Evolutionary conservation across 2,113 vertebrate genomes (phyloP).

Genomic region (Prietella phreatophila): DNA sequence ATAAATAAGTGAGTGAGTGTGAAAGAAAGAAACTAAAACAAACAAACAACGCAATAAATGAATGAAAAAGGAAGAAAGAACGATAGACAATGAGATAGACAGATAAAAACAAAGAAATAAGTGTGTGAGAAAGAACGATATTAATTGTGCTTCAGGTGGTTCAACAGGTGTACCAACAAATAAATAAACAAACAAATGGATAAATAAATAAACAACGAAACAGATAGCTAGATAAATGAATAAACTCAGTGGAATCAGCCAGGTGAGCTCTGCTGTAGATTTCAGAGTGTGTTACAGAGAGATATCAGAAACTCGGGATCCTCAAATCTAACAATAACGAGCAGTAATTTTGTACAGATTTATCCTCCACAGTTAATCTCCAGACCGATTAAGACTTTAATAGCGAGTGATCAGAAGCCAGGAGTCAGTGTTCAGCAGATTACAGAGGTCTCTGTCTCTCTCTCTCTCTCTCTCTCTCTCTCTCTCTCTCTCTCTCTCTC

Average conservation of each 20-base stretch:
- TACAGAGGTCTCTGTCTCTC: neutral
- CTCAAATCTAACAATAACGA: neutral
- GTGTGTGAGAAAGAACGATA: neutral
- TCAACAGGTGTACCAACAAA: no score
- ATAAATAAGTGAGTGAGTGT: no score
- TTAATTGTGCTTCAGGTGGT: no score
- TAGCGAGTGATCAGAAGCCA: neutral
- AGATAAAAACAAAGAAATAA: neutral
- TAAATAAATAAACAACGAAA: no score
- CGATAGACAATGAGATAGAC: no score
- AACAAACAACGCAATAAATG: no score
- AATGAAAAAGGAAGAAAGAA: no score
- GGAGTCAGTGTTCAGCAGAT: constrained; percentile 32
- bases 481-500: neutral
- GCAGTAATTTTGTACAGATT: neutral
- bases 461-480: neutral
- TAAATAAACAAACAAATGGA: no score
- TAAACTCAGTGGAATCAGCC: neutral
- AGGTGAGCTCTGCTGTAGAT: neutral
- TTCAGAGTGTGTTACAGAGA: neutral
- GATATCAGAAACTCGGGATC: neutral
- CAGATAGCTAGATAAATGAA: no score
- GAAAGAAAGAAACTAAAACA: no score
- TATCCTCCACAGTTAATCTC: neutral
- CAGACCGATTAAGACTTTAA: constrained; percentile 5